Evolutionary conservation across 2,888 invertebrate genomes (phyloP), one percentile per base, ranked within the genome.

Genomic region (Chloroclysta siterata): DNA sequence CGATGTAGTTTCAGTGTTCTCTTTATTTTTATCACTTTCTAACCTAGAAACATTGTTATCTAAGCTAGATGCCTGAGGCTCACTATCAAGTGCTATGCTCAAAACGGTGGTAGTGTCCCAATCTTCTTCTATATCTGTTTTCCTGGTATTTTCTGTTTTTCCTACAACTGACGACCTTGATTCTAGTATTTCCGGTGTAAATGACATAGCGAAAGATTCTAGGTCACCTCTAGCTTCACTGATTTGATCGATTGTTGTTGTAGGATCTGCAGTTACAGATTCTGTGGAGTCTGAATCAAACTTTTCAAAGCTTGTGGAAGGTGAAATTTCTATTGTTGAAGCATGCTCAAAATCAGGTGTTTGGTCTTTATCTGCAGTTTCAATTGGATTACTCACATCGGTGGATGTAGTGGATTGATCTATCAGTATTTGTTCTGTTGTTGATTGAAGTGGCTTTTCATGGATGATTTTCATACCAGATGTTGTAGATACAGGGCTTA

Each of bases 301-400:
- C 22, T 66, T 71, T 60, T 84, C 81, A 7, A 71, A 69, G 52
- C 76, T 82, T 60, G 72, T 71, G 17, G 73, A 65, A 52, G 66
- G 72, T 3, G 78, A 65, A 1, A 79, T 68, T 79, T 84, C 82
- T 10, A 81, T 22, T 7, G 83, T 83, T 51, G 87, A 85, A 22
- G 80, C 73, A 57, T 84, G 73, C 48, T 59, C 60, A 6, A 81
- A 75, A 60, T 79, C 75, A 22, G 59, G 48, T 6, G 42, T 63
- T 46, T 52, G 39, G 11, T 54, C 51, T 51, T 44, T 22, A 47
- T 17, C 0, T 14, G 29, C 48, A 44, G 15, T 65, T 54, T 66
- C 57, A 1, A 48, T 53, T 10, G 29, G n/a, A 15, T 53, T 5
- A 14, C 56, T 50, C n/a, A 41, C 47, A 48, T 61, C 51, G 13